phyloP scores from a whole-genome alignment of 2,888 invertebrate species.

The Adelognathus sp. region DNA sequence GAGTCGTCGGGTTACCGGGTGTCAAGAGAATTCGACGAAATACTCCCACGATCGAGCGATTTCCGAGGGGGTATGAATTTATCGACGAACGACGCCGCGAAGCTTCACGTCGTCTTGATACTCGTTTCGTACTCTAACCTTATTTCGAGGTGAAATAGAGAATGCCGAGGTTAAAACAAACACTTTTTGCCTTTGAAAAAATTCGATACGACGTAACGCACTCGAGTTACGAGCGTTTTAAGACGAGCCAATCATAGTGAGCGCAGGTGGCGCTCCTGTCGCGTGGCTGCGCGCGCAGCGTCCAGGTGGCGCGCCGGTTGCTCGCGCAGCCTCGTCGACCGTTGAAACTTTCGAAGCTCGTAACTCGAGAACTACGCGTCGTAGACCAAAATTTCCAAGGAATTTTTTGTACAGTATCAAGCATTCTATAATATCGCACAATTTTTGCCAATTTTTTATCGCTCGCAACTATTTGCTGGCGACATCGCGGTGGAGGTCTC shows the following conservation, averaged over 20 bases:
- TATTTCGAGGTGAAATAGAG: too few species aligned
- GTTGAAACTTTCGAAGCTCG: neutral
- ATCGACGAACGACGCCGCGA: too few species aligned
- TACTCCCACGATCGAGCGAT: neutral
- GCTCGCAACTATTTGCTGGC: too few species aligned
- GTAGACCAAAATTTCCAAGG: neutral
- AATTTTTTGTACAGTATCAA: neutral
- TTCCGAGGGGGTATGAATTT: too few species aligned
- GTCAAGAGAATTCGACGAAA: neutral
- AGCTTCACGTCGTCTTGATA: too few species aligned
- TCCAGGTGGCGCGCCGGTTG: neutral
- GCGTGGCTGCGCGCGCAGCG: too few species aligned
- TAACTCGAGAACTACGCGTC: too few species aligned
- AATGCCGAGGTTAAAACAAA: neutral
- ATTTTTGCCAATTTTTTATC: neutral
- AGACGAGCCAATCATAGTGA: neutral
- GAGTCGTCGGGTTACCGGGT: conserved; percentile 60
- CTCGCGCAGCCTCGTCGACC: neutral
- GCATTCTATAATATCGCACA: neutral
- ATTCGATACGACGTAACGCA: neutral
- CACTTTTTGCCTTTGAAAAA: neutral
- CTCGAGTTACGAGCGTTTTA: neutral
- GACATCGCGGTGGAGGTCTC: neutral
- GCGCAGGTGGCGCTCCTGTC: neutral
- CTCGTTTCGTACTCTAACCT: too few species aligned